Evolutionary conservation across 1,140 invertebrate genomes (phyloP).

Genomic region (Anadara kagoshimensis): DNA sequence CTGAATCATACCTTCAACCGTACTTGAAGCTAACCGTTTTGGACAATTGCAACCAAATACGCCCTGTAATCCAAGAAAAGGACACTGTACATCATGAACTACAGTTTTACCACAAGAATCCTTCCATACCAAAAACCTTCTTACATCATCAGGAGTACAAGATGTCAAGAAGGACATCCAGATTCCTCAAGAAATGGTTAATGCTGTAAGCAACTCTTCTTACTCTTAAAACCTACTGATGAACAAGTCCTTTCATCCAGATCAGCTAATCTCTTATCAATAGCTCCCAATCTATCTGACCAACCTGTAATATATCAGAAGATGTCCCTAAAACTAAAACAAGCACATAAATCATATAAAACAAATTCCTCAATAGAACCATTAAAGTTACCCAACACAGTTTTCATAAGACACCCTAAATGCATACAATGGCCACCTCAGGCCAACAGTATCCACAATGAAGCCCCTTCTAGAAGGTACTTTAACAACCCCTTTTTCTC

Average conservation of each 20-base stretch:
- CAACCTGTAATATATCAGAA: conserved; percentile 3
- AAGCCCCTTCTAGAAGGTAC: conserved; percentile 19
- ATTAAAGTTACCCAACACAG: neutral
- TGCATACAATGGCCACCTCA: conserved; percentile 23
- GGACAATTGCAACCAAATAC: neutral
- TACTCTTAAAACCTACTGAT: neutral
- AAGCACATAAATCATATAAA: neutral
- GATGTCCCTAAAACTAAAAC: neutral
- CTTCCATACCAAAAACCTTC: conserved; percentile 29
- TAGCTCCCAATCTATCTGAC: neutral
- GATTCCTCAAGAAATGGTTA: neutral
- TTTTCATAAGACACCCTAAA: conserved; percentile 17
- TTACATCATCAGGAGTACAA: conserved; percentile 21
- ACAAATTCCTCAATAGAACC: neutral
- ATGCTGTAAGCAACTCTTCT: conserved; percentile 2
- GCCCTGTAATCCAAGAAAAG: conserved; percentile 4
- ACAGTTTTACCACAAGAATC: conserved; percentile 30
- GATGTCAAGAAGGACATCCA: neutral
- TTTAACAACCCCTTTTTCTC: conserved; percentile 19
- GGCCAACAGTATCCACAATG: conserved; percentile 14
- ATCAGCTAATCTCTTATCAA: conserved; percentile 5
- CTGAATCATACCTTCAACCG: conserved; percentile 11
- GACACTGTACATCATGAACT: conserved; percentile 23
- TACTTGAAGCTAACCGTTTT: conserved; percentile 16
- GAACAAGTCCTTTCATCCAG: conserved; percentile 11